Evolutionary conservation across 2,888 invertebrate species (phyloP).

Genomic region (Merodon equestris): DNA sequence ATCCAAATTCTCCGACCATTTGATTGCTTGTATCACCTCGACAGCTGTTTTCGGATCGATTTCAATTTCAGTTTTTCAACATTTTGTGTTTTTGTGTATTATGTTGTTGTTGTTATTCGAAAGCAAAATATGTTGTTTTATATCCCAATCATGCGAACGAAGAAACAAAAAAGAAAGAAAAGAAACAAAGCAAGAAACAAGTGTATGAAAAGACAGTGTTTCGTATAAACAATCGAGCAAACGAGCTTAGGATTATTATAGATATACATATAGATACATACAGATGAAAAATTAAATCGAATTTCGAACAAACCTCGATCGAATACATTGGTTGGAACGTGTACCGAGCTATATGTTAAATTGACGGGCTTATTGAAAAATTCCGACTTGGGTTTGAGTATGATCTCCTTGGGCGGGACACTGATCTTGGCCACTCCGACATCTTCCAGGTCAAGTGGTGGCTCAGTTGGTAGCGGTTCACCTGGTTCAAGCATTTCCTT

Average conservation of each 20-base stretch:
- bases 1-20: constrained; percentile 97
- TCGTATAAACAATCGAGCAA: no score
- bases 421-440: constrained; percentile 81
- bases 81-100: no score
- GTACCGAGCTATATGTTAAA: constrained; percentile 90
- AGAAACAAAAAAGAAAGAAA: constrained; percentile 4
- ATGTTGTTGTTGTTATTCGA: background rate
- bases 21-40: constrained; percentile 93
- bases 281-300: constrained; percentile 23
- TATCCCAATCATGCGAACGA: no score
- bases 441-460: constrained; percentile 80
- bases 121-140: constrained; percentile 41
- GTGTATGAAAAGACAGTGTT: constrained; percentile 5
- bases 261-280: background rate
- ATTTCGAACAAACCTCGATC: constrained; percentile 85
- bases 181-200: constrained; percentile 7
- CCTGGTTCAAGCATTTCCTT: constrained; percentile 84
- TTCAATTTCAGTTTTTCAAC: no score
- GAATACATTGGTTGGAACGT: constrained; percentile 97
- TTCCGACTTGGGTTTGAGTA: constrained; percentile 85
- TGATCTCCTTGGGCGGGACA: constrained; percentile 82
- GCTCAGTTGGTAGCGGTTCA: constrained; percentile 80
- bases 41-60: constrained; percentile 81
- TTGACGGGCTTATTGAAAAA: constrained; percentile 90
- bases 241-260: no score